phyloP scores from a whole-genome alignment of 2,888 invertebrate species.

The Ypsolopha scabrella region DNA sequence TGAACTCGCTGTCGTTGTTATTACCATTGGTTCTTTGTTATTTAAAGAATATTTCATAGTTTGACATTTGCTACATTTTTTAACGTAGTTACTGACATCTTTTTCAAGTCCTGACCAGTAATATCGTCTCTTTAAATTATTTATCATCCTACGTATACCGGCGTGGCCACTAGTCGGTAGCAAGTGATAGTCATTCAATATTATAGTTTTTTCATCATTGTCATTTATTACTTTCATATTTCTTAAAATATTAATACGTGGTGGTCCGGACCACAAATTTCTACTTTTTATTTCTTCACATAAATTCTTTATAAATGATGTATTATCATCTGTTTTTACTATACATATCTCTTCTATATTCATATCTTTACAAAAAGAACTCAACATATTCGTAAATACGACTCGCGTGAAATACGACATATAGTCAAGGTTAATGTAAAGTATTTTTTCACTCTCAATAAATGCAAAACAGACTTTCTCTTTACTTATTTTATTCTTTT shows the following conservation, averaged over 20 bases:
- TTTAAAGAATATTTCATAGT: too few relatives aligned
- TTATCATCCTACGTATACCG: too few relatives aligned
- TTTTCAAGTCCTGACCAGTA: too few relatives aligned
- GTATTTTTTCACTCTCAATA: constrained; percentile 8
- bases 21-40: too few relatives aligned
- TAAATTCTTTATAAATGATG: not conserved
- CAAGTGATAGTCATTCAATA: too few relatives aligned
- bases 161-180: too few relatives aligned
- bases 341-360: constrained; percentile 9
- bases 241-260: constrained; percentile 13
- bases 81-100: too few relatives aligned
- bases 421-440: too few relatives aligned
- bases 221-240: constrained; percentile 11
- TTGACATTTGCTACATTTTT: too few relatives aligned
- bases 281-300: constrained; percentile 8
- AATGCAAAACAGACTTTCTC: constrained; percentile 7
- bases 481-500: not conserved
- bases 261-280: constrained; percentile 12
- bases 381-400: constrained; percentile 13
- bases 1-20: too few relatives aligned
- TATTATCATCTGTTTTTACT: constrained; percentile 10
- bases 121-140: too few relatives aligned
- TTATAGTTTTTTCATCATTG: too few relatives aligned
- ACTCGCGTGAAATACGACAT: constrained; percentile 11
- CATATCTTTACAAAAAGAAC: constrained; percentile 9